Evolutionary conservation across 2,888 invertebrate species (phyloP).

Genomic region (Pasiphila rectangulata): DNA sequence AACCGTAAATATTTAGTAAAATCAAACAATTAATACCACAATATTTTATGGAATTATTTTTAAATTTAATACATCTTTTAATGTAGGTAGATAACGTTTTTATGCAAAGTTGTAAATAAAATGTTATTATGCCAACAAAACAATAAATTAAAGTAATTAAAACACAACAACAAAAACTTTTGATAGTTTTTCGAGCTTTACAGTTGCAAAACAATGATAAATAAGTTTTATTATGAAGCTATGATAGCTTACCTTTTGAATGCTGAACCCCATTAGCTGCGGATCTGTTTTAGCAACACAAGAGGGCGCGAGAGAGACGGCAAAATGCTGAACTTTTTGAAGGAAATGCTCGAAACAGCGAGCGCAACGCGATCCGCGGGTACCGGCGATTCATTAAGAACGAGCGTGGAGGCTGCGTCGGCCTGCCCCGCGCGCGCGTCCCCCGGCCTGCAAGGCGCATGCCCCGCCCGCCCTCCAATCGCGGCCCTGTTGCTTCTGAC

Average conservation of each 20-base stretch:
- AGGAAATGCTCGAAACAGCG: constrained; percentile 60
- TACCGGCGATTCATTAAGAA: constrained; percentile 78
- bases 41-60: too few relatives aligned
- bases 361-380: constrained; percentile 75
- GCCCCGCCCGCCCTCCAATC: constrained; percentile 60
- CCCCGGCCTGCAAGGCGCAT: constrained; percentile 48
- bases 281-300: constrained; percentile 57
- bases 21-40: too few relatives aligned
- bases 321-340: constrained; percentile 68
- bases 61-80: too few relatives aligned
- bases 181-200: background rate
- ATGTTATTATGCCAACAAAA: too few relatives aligned
- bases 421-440: constrained; percentile 50
- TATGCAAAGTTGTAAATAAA: too few relatives aligned
- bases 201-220: constrained; percentile 17
- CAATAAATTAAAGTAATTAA: background rate
- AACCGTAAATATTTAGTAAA: too few relatives aligned
- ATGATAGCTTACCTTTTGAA: constrained; percentile 49
- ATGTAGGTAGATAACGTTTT: too few relatives aligned
- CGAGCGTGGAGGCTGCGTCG: constrained; percentile 72
- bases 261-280: constrained; percentile 49
- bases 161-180: background rate
- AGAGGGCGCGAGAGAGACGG: constrained; percentile 70
- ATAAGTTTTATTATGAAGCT: constrained; percentile 15
- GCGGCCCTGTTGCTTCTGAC: constrained; percentile 78